These are phyloP conservation scores for Willisornis vidua DNA, from an alignment of 2,113 vertebrate genomes.

Conservation along the genomic window DNA sequence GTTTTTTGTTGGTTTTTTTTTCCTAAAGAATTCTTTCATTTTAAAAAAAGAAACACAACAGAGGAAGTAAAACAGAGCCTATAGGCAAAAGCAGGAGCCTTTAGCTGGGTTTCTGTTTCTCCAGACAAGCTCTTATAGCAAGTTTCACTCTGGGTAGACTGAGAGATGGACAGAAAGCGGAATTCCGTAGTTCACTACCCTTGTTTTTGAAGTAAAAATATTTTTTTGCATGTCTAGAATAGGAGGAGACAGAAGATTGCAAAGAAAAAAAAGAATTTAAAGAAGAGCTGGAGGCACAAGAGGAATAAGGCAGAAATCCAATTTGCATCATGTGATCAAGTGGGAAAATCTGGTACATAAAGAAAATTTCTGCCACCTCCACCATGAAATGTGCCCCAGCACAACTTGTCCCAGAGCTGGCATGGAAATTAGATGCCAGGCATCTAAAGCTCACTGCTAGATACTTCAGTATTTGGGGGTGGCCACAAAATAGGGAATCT, in stretches of 20 bases:
- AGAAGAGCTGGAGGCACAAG: neutral
- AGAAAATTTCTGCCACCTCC: neutral
- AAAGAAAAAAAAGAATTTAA: neutral
- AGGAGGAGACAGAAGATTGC: neutral
- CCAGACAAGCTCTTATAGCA: neutral
- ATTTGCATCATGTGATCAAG: slow-evolving; percentile 18
- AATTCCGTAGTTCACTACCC: neutral
- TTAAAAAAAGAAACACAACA: neutral
- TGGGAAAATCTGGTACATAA: neutral
- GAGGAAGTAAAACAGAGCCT: neutral
- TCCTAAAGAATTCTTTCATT: neutral
- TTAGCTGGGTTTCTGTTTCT: neutral
- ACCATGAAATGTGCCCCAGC: neutral
- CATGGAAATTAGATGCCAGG: rapidly evolving
- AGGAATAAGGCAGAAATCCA: slow-evolving; percentile 31
- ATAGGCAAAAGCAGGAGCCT: neutral
- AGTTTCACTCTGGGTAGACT: neutral
- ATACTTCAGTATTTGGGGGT: neutral
- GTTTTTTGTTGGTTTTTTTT: neutral
- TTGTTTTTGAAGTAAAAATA: neutral
- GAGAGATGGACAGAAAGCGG: neutral
- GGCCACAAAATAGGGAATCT: neutral
- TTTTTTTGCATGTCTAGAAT: neutral
- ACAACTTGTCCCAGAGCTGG: neutral
- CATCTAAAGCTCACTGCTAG: neutral